Conservation (phyloP, 2,797 vertebrate genomes). For the Sparus aurata region DNA sequence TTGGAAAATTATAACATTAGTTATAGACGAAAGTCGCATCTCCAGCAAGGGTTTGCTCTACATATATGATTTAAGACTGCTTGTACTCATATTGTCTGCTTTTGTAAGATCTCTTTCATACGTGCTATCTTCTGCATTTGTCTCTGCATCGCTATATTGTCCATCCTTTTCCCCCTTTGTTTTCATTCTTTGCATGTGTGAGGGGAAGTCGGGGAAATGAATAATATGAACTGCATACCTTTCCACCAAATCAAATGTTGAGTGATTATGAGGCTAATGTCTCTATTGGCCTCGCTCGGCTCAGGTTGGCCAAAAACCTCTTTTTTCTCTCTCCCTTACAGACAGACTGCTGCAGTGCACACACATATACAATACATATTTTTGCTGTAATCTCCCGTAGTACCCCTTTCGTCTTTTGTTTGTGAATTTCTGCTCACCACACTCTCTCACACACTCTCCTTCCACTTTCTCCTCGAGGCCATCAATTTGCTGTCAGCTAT, state of each 20-base stretch:
- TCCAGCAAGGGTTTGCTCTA: background rate
- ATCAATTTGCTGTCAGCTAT: conserved; percentile 60
- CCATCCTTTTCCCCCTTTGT: conserved; percentile 17
- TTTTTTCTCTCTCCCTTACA: background rate
- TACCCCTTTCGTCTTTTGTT: conserved; percentile 21
- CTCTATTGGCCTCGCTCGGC: conserved; percentile 1
- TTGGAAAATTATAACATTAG: no score
- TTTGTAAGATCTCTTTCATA: background rate
- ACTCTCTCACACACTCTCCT: background rate
- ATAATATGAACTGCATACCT: conserved; percentile 58
- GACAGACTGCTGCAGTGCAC: background rate
- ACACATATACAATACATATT: background rate
- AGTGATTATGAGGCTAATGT: conserved; percentile 31
- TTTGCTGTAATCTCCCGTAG: background rate
- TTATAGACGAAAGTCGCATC: background rate
- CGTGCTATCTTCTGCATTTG: background rate
- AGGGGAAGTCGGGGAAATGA: conserved; percentile 42
- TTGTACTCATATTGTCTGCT: background rate
- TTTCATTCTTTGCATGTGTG: conserved; percentile 51
- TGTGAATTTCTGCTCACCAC: conserved; percentile 2
- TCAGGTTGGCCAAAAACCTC: background rate
- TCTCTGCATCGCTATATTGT: conserved; percentile 19
- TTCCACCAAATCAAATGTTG: conserved; percentile 61
- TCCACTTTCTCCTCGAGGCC: conserved; percentile 29
- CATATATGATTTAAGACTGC: background rate